Conservation (phyloP, 2,113 vertebrate species). For the Pavo muticus region DNA sequence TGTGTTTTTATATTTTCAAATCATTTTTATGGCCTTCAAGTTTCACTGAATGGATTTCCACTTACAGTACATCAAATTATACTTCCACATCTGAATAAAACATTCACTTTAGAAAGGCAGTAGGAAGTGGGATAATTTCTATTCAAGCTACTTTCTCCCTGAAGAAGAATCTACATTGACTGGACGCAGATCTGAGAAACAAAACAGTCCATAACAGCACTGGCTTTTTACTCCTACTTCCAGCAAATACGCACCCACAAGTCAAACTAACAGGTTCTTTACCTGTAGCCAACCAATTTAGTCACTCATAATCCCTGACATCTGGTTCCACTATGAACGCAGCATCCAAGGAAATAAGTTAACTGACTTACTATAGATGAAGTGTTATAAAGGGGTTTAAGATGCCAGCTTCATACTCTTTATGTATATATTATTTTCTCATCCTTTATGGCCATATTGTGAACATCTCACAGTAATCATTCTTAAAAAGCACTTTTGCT, state of each 20-base stretch:
- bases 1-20: conserved; percentile 21
- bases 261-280: not conserved
- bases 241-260: not conserved
- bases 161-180: not conserved
- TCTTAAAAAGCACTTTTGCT: not conserved
- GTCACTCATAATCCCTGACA: not conserved
- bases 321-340: not conserved
- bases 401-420: not conserved
- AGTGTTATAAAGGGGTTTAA: not conserved
- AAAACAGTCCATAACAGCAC: not conserved
- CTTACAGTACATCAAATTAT: not conserved
- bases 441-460: not conserved
- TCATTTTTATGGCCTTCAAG: not conserved
- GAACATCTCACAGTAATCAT: not conserved
- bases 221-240: not conserved
- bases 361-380: not conserved
- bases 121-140: not conserved
- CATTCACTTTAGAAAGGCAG: not conserved
- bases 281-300: not conserved
- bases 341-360: not conserved
- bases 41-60: conserved; percentile 21
- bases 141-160: not conserved
- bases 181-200: not conserved
- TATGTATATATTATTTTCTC: not conserved
- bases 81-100: conserved; percentile 17